These are phyloP conservation scores for Mormyrus proboscirostris DNA, from an alignment of 2,797 vertebrate genomes.

Conservation along the genomic window DNA sequence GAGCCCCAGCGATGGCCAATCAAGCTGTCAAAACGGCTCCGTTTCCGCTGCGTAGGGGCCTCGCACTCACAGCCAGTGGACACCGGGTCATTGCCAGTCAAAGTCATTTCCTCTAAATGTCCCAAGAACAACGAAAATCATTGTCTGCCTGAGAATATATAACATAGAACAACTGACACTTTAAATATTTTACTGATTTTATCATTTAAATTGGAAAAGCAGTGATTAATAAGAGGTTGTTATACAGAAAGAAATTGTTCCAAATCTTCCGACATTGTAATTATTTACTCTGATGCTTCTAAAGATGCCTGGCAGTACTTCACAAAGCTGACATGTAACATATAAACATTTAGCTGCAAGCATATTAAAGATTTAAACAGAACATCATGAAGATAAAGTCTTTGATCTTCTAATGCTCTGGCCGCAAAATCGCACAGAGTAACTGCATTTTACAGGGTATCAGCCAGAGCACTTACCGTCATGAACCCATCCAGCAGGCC, in stretches of 20 bases:
- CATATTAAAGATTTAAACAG: background rate
- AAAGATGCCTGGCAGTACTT: background rate
- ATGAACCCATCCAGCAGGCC: conserved; percentile 84
- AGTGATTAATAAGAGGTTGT: background rate
- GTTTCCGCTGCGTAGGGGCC: background rate
- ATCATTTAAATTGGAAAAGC: background rate
- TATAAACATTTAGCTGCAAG: background rate
- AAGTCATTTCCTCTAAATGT: background rate
- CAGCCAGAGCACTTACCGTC: conserved; percentile 62
- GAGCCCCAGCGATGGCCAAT: background rate
- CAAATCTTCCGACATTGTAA: background rate
- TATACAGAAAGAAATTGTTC: background rate
- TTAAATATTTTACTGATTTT: background rate
- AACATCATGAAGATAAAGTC: background rate
- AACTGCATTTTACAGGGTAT: background rate
- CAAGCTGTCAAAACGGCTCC: background rate
- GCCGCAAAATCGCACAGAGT: background rate
- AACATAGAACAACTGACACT: background rate
- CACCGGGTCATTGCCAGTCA: background rate
- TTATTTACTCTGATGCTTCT: background rate
- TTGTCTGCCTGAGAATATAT: background rate
- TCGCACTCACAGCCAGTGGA: background rate
- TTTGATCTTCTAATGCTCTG: background rate
- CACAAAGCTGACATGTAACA: background rate
- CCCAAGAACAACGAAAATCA: background rate